Percentiles rank a stretch among this genome's conserved stretches.
phyloP scores from a whole-genome alignment of 2,888 invertebrate genomes.

The Eupithecia insigniata region DNA sequence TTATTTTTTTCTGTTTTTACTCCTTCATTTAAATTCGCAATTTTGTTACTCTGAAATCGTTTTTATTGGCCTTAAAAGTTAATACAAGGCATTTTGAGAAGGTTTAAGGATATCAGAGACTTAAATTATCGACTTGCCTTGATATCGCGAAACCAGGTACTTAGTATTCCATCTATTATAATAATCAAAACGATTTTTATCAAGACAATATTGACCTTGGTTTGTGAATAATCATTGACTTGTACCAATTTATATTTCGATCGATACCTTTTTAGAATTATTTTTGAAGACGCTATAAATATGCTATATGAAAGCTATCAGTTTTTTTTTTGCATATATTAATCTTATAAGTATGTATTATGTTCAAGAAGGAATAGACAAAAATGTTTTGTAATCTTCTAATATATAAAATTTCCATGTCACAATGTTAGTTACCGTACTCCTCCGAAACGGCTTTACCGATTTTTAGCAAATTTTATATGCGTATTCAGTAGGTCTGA shows the following conservation, averaged over 20 bases:
- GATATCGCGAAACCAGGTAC: constrained; percentile 4
- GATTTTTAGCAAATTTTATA: too few relatives aligned
- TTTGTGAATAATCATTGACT: constrained; percentile 1
- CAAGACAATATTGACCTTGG: constrained; percentile 8
- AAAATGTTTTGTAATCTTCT: background rate
- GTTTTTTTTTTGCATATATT: background rate
- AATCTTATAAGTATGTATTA: too few relatives aligned
- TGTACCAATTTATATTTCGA: background rate
- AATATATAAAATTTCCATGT: too few relatives aligned
- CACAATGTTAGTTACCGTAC: too few relatives aligned
- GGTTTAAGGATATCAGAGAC: constrained; percentile 33
- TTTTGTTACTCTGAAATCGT: constrained; percentile 21
- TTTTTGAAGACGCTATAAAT: background rate
- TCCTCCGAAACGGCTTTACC: too few relatives aligned
- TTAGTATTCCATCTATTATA: constrained; percentile 3
- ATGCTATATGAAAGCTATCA: background rate
- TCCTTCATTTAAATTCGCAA: constrained; percentile 2
- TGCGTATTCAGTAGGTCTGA: too few relatives aligned
- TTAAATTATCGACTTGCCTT: constrained; percentile 17
- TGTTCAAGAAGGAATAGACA: background rate
- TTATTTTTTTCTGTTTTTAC: background rate
- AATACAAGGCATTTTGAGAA: constrained; percentile 21
- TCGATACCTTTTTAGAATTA: background rate
- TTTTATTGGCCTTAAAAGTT: constrained; percentile 20
- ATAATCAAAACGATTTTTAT: constrained; percentile 8